phyloP scores from a whole-genome alignment of 2,113 vertebrate genomes.

The Aptenodytes patagonicus region DNA sequence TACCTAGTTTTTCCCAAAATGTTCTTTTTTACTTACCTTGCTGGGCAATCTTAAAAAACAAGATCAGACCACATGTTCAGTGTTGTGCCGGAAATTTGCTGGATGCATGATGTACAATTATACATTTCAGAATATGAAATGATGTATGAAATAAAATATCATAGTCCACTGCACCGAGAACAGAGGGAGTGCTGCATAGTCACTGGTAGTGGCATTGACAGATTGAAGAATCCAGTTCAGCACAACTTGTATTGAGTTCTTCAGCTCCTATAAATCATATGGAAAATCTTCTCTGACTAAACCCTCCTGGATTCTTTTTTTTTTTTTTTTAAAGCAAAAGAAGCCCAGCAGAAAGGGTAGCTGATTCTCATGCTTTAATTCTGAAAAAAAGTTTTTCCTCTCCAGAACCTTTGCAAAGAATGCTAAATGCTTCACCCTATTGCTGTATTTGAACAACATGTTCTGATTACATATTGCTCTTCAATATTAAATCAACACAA shows the following conservation, averaged over 20 bases:
- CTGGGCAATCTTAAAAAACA: neutral
- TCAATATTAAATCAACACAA: slow-evolving; percentile 26
- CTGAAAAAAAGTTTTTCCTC: neutral
- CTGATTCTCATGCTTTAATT: neutral
- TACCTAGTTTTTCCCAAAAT: neutral
- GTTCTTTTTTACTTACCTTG: neutral
- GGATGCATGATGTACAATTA: neutral
- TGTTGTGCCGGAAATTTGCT: neutral
- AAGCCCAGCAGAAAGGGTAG: neutral
- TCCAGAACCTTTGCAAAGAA: neutral
- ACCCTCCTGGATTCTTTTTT: neutral
- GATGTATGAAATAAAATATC: slow-evolving; percentile 3
- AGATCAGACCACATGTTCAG: neutral
- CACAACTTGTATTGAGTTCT: neutral
- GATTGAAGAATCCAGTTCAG: neutral
- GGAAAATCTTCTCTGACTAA: neutral
- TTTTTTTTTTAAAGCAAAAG: neutral
- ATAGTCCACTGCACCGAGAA: neutral
- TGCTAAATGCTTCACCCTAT: neutral
- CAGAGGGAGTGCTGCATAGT: neutral
- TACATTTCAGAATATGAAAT: slow-evolving; percentile 12
- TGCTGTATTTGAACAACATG: neutral
- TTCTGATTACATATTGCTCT: neutral
- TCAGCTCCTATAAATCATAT: neutral
- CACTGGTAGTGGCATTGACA: neutral